Base-by-base conservation (phyloP, 2,113 vertebrate species). In the Cnemophilus loriae region DNA sequence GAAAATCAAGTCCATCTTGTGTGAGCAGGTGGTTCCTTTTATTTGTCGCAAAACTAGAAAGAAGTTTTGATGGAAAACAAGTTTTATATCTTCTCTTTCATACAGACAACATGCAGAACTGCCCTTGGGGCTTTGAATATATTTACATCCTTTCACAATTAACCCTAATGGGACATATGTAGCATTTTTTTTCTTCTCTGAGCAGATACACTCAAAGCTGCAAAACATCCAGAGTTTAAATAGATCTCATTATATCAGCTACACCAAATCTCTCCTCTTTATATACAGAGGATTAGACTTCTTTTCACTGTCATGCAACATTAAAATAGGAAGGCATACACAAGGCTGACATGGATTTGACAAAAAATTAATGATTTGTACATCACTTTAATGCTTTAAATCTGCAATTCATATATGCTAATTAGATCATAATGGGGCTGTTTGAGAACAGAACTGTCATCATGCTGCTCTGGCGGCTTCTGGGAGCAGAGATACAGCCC, bases 341-440 rank as follows among this genome's bases (percentile, higher is more conserved):
- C 98, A 98, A 95, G 97, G 96, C 96, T 97, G 98, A 98, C 98
- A 98, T 96, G 92, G 89, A 98, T 98, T 98, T 98, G 98, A 98
- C 98, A 98, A 98, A 98, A 98, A 98, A 98, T 98, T 98, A 98
- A 98, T 98, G 98, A 98, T 98, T 98, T 98, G 97, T 98, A 98
- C 98, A 98, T 98, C 98, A 98, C 97, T 98, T 98, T 98, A 98
- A 98, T 98, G 97, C 96, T 95, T 98, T 96, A 95, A 98, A 98
- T 98, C 97, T 98, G 98, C 98, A 98, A 98, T 98, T 98, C 98
- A 98, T 98, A 94, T 98, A 98, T 98, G 98, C 97, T 98, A 98
- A 98, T 98, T 98, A 98, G 97, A 90, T 97, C 96, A 95, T 98
- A 98, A 98, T 98, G 96, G 98, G 96, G 93, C 97, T 98, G 97